Evolutionary conservation across 2,113 vertebrate species (phyloP).

Genomic region (Muntiacus muntjak): DNA sequence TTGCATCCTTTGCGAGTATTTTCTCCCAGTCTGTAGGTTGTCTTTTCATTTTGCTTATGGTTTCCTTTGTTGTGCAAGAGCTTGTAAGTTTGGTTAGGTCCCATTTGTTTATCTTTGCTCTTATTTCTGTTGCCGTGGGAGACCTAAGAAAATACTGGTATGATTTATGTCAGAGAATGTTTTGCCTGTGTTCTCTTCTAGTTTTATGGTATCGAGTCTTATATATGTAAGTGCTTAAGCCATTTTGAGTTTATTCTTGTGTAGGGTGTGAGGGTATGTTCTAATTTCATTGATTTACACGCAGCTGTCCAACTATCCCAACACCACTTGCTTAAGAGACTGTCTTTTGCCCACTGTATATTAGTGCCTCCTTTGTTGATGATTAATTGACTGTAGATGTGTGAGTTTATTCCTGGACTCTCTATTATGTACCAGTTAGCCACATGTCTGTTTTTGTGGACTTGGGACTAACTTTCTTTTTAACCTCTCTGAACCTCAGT

Average conservation of each 20-base stretch:
- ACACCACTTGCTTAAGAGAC: neutral
- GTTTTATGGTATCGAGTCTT: neutral
- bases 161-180: neutral
- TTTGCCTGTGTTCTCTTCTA: neutral
- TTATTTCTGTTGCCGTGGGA: neutral
- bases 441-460: neutral
- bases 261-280: neutral
- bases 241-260: neutral
- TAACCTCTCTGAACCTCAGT: neutral
- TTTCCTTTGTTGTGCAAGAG: neutral
- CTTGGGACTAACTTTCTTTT: neutral
- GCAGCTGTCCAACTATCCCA: neutral
- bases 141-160: neutral
- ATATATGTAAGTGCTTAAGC: neutral
- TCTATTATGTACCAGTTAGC: neutral
- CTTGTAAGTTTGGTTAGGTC: neutral
- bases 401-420: neutral
- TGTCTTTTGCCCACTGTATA: neutral
- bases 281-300: neutral
- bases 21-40: neutral
- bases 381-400: neutral
- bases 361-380: neutral
- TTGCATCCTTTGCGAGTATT: neutral
- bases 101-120: neutral
- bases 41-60: neutral